These are phyloP conservation scores for Prunella himalayana DNA, from an alignment of 2,113 vertebrate species.

Conservation along the genomic window DNA sequence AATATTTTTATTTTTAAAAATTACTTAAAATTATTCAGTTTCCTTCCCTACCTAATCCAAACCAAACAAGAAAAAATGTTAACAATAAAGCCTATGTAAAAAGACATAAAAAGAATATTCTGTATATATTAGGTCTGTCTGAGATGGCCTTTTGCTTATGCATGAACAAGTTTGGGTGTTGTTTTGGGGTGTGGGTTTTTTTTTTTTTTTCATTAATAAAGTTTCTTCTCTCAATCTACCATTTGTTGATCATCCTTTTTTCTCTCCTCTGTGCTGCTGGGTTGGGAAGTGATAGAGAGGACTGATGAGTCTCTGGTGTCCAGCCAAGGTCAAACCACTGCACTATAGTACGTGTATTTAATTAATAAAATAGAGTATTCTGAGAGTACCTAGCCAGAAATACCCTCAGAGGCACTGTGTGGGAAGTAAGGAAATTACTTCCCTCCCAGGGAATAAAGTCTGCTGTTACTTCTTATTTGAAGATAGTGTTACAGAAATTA, in stretches of 20 bases:
- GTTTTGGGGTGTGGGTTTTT: background rate
- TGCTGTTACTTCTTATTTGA: background rate
- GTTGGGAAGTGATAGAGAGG: background rate
- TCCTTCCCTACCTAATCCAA: background rate
- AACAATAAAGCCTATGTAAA: background rate
- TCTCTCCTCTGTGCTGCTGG: background rate
- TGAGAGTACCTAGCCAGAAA: background rate
- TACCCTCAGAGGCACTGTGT: background rate
- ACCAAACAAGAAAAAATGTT: background rate
- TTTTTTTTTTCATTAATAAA: background rate
- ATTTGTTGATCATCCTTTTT: background rate
- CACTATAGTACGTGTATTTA: background rate
- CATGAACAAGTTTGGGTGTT: accelerated
- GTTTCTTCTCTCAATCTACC: background rate
- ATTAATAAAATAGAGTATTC: background rate
- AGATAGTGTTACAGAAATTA: background rate
- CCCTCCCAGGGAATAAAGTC: background rate
- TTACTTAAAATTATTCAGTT: background rate
- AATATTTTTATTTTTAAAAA: background rate
- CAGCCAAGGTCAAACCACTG: background rate
- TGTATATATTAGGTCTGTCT: background rate
- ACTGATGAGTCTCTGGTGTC: too few relatives aligned
- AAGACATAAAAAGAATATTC: background rate
- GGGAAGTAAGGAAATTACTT: background rate
- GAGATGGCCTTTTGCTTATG: background rate